Evolutionary conservation across 2,797 vertebrate genomes (phyloP), one percentile per base, ranked within the genome.

Genomic region (Garrulus glandarius): DNA sequence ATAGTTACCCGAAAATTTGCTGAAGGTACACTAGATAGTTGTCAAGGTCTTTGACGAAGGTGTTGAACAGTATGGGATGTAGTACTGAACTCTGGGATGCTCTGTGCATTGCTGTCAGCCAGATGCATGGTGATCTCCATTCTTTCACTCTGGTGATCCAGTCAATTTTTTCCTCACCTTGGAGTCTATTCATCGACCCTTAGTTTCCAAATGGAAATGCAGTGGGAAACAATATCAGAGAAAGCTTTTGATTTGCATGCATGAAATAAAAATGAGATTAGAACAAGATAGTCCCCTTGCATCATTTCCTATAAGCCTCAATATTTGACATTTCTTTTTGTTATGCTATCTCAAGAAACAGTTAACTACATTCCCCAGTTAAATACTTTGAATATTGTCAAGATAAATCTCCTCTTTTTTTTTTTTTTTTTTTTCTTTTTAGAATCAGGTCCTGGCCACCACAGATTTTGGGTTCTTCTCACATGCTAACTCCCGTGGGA

Each of bases 401-500:
- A 83, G 46, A 74, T 41, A 89, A 78, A 75, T 56, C 14, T 53
- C 5, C 3, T 27, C 8, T 41, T 59, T 12, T 0, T n/a, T 36
- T 23, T 47, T 23, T 47, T 37, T 41, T 36, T 22, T 47, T n/a
- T 41, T 29, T 61, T 8, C 13, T 52, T 37, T 29, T 92, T 17
- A 43, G 19, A 55, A 50, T 56, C 34, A 37, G 13, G 47, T 89
- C 34, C 26, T 59, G 23, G 4, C 4, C 34, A 32, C 15, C 21
- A 44, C 13, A 64, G 9, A 49, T 75, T 32, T 43, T 43, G 65
- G 3, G 6, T 10, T 85, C 24, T 55, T 59, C 44, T 77, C 17
- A 50, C 0, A 0, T 9, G 1, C 37, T 63, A 6, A 32, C 26
- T 78, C 15, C n/a, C 27, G 15, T 37, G 23, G 37, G 52, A 75